Conservation (phyloP, 2,888 invertebrate genomes). For the Cephus nigrinus region DNA sequence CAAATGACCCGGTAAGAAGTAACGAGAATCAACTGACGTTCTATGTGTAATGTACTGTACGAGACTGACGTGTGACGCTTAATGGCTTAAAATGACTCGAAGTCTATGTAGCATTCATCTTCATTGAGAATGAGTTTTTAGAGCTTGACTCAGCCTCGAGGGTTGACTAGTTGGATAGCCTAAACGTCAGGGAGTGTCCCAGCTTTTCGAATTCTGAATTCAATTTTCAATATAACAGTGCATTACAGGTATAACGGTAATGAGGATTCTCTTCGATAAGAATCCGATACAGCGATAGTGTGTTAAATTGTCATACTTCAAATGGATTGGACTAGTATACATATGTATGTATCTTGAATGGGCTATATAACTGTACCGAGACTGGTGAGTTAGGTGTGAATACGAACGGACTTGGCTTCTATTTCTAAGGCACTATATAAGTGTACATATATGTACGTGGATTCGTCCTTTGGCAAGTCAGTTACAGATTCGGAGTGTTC, state of each 20-base stretch:
- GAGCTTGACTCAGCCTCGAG: neutral
- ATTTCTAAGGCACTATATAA: neutral
- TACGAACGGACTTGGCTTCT: neutral
- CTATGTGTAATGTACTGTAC: slow-evolving; percentile 16
- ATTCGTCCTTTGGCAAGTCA: neutral
- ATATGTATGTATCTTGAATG: neutral
- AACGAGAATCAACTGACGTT: slow-evolving; percentile 43
- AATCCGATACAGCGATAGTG: neutral
- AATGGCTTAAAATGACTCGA: slow-evolving; percentile 15
- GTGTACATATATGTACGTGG: too few relatives aligned
- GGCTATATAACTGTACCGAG: neutral
- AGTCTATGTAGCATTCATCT: slow-evolving; percentile 20
- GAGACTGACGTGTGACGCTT: slow-evolving; percentile 11
- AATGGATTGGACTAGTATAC: neutral
- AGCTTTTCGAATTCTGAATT: neutral
- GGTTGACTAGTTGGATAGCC: neutral
- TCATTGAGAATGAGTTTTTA: slow-evolving; percentile 15
- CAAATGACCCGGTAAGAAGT: slow-evolving; percentile 57
- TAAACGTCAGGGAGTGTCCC: neutral
- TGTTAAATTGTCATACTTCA: neutral
- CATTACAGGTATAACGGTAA: neutral
- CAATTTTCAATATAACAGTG: neutral
- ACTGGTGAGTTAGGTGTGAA: neutral
- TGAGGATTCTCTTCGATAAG: neutral
- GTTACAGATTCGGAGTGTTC: neutral